phyloP scores from a whole-genome alignment of 1,140 invertebrate genomes.

The Anastrepha ludens region DNA sequence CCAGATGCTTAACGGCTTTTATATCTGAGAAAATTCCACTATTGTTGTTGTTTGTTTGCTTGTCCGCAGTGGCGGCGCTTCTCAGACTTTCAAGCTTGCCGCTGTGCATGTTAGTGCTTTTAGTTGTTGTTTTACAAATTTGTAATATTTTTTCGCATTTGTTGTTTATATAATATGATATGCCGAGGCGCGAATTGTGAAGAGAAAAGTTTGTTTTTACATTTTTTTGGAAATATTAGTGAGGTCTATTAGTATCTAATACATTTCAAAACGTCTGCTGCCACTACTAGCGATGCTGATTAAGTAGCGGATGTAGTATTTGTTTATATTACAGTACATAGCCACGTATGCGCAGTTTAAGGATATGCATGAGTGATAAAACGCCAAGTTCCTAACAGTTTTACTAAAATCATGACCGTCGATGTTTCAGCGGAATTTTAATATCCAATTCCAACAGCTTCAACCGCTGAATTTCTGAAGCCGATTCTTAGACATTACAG shows the following conservation, averaged over 20 bases:
- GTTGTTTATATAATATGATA: constrained; percentile 6
- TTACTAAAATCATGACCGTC: no score
- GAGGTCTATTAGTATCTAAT: neutral
- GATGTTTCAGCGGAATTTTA: no score
- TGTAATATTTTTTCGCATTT: neutral
- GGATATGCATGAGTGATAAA: no score
- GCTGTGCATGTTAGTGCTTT: constrained; percentile 5
- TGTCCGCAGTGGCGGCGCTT: constrained; percentile 8
- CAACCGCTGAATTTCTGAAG: no score
- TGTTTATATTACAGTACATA: no score
- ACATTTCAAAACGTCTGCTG: neutral
- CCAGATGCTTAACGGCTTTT: constrained; percentile 54
- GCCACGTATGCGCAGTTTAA: no score
- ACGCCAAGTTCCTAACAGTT: no score
- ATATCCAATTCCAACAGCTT: no score
- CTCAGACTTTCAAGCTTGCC: constrained; percentile 35
- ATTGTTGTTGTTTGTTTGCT: neutral
- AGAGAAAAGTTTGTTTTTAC: constrained; percentile 9
- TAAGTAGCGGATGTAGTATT: no score
- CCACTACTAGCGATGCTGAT: no score
- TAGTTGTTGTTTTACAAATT: neutral
- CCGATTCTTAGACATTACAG: no score
- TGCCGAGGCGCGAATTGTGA: constrained; percentile 14
- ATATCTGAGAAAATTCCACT: constrained; percentile 46
- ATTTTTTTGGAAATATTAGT: neutral